These are phyloP conservation scores for Lampris incognitus DNA, from an alignment of 2,113 vertebrate species.

Conservation along the genomic window DNA sequence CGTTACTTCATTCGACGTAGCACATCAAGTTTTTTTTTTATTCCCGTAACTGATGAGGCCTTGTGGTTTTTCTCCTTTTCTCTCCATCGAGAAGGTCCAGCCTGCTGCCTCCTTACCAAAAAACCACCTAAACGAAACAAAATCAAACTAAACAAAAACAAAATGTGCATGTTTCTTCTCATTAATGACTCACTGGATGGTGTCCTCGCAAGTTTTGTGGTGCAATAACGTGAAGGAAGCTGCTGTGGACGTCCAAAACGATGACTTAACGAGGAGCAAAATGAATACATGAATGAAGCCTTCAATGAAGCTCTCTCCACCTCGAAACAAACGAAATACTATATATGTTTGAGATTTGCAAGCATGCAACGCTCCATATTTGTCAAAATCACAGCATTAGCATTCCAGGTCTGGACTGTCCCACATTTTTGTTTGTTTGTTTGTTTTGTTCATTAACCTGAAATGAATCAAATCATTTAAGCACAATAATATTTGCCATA, in stretches of 20 bases:
- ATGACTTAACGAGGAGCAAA: no score
- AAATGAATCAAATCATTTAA: background rate
- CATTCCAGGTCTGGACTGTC: background rate
- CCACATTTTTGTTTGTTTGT: no score
- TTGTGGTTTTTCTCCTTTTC: no score
- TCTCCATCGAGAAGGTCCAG: background rate
- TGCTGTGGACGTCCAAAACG: background rate
- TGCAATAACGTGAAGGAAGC: conserved; percentile 55
- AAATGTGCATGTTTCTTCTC: conserved; percentile 56
- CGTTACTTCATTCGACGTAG: no score
- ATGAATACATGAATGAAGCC: no score
- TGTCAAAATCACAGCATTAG: background rate
- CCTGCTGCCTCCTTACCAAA: background rate
- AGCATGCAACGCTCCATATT: no score
- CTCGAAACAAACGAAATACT: no score
- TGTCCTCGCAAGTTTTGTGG: conserved; percentile 55
- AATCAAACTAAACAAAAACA: conserved; percentile 48
- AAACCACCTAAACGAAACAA: conserved; percentile 41
- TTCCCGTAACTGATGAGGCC: no score
- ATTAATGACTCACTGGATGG: conserved; percentile 66
- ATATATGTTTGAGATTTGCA: no score
- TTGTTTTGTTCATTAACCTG: no score
- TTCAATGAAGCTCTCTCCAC: no score
- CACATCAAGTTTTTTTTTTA: no score
- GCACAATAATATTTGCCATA: background rate